A percentile compares a stretch with the other conserved stretches of the same genome.
These are phyloP conservation scores for Philotrypesis tridentata DNA, from an alignment of 1,140 invertebrate species.

Conservation along the genomic window DNA sequence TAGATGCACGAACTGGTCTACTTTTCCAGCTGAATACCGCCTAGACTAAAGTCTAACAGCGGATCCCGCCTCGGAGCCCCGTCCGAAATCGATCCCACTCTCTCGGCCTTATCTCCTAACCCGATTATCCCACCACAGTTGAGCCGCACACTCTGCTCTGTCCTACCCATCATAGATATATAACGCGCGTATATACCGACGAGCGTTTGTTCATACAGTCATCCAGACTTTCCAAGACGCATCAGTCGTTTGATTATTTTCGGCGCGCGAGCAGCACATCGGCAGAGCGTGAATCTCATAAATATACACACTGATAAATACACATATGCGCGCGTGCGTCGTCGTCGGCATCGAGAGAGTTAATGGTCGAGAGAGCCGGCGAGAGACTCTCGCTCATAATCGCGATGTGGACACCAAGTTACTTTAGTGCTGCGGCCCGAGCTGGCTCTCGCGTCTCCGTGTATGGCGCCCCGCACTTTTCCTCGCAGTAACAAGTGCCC, in stretches of 20 bases:
- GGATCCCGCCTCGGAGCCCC: too few species aligned
- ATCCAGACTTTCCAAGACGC: neutral
- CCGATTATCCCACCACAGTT: neutral
- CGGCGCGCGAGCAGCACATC: neutral
- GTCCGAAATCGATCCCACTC: neutral
- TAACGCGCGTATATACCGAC: neutral
- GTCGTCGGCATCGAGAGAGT: too few species aligned
- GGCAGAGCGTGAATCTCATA: neutral
- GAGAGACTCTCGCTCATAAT: neutral
- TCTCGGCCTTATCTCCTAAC: neutral
- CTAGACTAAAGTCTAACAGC: too few species aligned
- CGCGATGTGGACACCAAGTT: neutral
- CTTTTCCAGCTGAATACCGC: too few species aligned
- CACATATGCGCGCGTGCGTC: too few species aligned
- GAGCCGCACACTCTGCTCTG: neutral
- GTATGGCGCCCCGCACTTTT: too few species aligned
- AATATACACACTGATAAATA: neutral
- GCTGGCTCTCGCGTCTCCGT: too few species aligned
- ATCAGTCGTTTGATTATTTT: neutral
- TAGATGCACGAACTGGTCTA: too few species aligned
- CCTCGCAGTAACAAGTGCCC: too few species aligned
- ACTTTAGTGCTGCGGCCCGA: too few species aligned
- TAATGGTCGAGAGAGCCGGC: neutral
- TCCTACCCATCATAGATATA: neutral
- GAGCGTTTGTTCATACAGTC: too few species aligned